Percentiles rank a stretch among this genome's conserved stretches.
phyloP scores from a whole-genome alignment of 2,113 vertebrate genomes.

The Pandion haliaetus region DNA sequence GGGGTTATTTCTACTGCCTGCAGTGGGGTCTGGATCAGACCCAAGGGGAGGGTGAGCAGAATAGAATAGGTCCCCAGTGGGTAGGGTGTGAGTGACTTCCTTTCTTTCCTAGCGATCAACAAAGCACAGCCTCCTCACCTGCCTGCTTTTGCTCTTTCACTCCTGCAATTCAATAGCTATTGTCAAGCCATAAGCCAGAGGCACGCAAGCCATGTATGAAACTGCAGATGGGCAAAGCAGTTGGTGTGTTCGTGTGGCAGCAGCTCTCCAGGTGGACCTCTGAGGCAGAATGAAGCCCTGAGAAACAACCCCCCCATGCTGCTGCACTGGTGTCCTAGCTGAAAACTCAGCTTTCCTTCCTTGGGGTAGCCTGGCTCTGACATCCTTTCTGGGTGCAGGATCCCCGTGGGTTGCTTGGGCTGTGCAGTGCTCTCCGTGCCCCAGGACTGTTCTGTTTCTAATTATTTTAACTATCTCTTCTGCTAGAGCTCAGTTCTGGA shows the following conservation, averaged over 20 bases:
- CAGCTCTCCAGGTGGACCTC: neutral
- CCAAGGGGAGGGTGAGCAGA: neutral
- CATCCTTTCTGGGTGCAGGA: accelerated
- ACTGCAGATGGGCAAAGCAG: neutral
- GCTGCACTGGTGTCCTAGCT: neutral
- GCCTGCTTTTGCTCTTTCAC: neutral
- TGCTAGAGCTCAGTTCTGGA: neutral
- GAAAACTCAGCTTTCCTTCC: neutral
- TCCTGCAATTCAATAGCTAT: neutral
- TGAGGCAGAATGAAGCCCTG: neutral
- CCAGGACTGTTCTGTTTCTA: accelerated
- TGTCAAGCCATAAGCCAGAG: neutral
- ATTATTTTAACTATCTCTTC: accelerated
- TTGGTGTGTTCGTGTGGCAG: neutral
- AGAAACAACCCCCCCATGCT: neutral
- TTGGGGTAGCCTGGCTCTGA: neutral
- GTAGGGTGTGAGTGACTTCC: neutral
- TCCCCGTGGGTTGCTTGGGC: too few relatives aligned
- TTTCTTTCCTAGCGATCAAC: neutral
- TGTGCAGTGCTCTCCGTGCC: neutral
- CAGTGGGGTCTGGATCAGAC: neutral
- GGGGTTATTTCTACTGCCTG: neutral
- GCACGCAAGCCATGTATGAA: neutral
- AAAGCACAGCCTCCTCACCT: neutral
- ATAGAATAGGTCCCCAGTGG: neutral